These are phyloP conservation scores for Trilocha varians DNA, from an alignment of 2,888 invertebrate species.

Conservation along the genomic window DNA sequence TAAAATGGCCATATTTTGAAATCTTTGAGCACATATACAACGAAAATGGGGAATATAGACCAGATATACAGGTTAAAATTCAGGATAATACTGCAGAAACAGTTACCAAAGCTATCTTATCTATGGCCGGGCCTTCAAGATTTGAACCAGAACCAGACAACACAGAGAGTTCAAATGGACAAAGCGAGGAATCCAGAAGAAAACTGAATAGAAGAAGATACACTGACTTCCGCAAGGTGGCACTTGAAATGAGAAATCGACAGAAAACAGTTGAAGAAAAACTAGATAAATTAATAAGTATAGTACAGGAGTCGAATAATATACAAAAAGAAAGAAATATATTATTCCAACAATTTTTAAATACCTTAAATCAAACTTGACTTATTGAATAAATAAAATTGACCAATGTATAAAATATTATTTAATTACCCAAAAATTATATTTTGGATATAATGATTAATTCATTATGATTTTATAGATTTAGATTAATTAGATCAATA, in stretches of 20 bases:
- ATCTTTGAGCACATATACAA: slow-evolving; percentile 57
- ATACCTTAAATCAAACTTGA: slow-evolving; percentile 35
- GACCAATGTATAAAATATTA: no score
- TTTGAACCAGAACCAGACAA: slow-evolving; percentile 29
- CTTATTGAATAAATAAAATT: not conserved
- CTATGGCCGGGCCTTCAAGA: slow-evolving; percentile 35
- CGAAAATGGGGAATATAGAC: slow-evolving; percentile 52
- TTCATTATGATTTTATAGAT: no score
- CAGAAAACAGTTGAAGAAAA: slow-evolving; percentile 59
- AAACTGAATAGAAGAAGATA: slow-evolving; percentile 40
- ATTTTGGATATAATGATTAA: no score
- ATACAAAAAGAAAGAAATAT: slow-evolving; percentile 60
- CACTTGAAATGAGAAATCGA: slow-evolving; percentile 55
- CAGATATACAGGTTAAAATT: slow-evolving; percentile 53
- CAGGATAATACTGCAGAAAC: slow-evolving; percentile 43
- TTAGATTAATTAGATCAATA: no score
- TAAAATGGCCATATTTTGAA: slow-evolving; percentile 63
- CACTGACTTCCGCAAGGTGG: slow-evolving; percentile 51
- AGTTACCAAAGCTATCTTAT: slow-evolving; percentile 47
- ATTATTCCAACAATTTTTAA: slow-evolving; percentile 55
- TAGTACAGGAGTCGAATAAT: slow-evolving; percentile 61
- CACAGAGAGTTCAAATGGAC: slow-evolving; percentile 33
- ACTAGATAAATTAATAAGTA: slow-evolving; percentile 57
- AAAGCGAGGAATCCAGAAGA: slow-evolving; percentile 39
- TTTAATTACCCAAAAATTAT: no score